These are phyloP conservation scores for Amblyopsis rosae DNA, from an alignment of 2,113 vertebrate species.

Conservation along the genomic window DNA sequence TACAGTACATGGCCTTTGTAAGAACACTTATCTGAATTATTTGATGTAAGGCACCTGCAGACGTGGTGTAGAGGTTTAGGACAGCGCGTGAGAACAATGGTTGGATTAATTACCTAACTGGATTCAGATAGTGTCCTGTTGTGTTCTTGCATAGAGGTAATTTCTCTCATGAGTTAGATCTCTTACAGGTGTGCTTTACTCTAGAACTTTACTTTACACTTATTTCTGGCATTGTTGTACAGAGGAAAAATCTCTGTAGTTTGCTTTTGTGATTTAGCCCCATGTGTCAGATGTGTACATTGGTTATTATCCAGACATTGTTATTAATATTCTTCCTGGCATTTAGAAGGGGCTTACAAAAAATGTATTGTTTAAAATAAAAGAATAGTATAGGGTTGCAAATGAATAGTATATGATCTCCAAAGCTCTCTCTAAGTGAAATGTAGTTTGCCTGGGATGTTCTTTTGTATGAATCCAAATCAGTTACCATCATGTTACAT, in stretches of 20 bases:
- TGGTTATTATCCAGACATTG: too few relatives aligned
- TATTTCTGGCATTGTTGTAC: too few relatives aligned
- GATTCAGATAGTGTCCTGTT: background rate
- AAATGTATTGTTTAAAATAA: background rate
- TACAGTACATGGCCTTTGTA: slow-evolving; percentile 35
- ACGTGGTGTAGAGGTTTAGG: slow-evolving; percentile 18
- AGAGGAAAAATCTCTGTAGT: too few relatives aligned
- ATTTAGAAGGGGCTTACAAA: background rate
- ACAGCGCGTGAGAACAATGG: background rate
- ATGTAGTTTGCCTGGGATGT: background rate
- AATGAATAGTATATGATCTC: slow-evolving; percentile 11
- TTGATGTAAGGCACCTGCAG: slow-evolving; percentile 33
- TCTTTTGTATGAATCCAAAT: slow-evolving; percentile 28
- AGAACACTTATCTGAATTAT: slow-evolving; percentile 50
- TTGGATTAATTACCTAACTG: background rate
- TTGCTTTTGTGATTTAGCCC: slow-evolving; percentile 14
- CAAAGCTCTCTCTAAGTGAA: slow-evolving; percentile 27
- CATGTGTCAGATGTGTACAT: too few relatives aligned
- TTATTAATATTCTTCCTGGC: too few relatives aligned
- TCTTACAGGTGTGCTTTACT: slow-evolving; percentile 14
- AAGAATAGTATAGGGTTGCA: slow-evolving; percentile 16
- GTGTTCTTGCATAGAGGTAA: background rate
- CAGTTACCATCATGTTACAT: slow-evolving; percentile 1
- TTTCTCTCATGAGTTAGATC: background rate
- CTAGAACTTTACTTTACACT: background rate